phyloP scores from a whole-genome alignment of 1,140 invertebrate genomes.

The Drosophila prosaltans region DNA sequence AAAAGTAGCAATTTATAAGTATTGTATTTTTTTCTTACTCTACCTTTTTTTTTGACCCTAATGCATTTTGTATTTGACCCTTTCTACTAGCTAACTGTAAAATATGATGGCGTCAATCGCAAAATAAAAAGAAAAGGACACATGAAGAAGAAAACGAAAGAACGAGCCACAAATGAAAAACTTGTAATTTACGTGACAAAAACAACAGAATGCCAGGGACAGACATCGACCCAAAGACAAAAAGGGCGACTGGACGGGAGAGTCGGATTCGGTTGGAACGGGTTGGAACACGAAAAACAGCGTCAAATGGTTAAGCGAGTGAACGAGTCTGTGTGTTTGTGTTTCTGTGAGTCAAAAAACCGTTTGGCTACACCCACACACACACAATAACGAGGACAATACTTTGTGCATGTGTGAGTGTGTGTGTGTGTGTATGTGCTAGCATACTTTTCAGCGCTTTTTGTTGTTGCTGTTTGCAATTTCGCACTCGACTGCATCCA shows the following conservation, averaged over 20 bases:
- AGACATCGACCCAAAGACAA: slow-evolving; percentile 19
- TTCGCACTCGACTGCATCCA: slow-evolving; percentile 71
- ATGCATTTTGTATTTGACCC: slow-evolving; percentile 30
- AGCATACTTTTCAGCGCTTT: slow-evolving; percentile 49
- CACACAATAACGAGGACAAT: slow-evolving; percentile 23
- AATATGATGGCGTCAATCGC: slow-evolving; percentile 59
- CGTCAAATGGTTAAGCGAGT: slow-evolving; percentile 55
- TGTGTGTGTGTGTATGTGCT: slow-evolving; percentile 2
- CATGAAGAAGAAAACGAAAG: slow-evolving; percentile 2
- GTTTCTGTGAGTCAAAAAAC: slow-evolving; percentile 31
- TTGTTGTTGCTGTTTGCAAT: slow-evolving; percentile 67
- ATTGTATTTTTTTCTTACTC: slow-evolving; percentile 3
- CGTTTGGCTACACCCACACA: slow-evolving; percentile 59
- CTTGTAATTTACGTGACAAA: slow-evolving; percentile 77
- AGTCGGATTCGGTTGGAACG: slow-evolving; percentile 12
- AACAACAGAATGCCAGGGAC: slow-evolving; percentile 51
- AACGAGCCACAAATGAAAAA: slow-evolving; percentile 61
- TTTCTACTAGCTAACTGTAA: slow-evolving; percentile 35
- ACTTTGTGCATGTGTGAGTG: slow-evolving; percentile 25
- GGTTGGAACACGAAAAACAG: slow-evolving; percentile 64
- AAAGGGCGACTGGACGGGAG: neutral
- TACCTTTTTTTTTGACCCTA: neutral
- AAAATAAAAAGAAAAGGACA: slow-evolving; percentile 23
- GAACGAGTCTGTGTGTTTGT: slow-evolving; percentile 14
- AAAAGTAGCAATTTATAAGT: neutral